Conservation (phyloP, 2,113 vertebrate genomes). For the Tachycineta bicolor region DNA sequence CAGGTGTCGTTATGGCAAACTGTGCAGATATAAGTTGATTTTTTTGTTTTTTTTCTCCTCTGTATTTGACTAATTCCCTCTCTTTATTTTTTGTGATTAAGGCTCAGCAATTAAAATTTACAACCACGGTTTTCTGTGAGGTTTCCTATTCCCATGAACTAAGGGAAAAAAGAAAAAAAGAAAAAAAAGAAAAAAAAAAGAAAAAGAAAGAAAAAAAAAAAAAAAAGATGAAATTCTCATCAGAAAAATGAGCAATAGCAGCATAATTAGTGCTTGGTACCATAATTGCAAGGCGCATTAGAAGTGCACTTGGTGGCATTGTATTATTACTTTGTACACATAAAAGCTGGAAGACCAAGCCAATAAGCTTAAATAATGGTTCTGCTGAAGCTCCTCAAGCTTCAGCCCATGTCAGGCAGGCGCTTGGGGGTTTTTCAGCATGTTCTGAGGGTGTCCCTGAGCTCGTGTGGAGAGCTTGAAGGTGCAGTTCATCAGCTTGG, state of each 20-base stretch:
- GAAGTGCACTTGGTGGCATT: neutral
- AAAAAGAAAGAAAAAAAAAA: neutral
- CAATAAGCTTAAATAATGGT: neutral
- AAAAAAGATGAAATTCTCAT: neutral
- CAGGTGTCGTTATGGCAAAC: neutral
- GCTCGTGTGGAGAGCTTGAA: neutral
- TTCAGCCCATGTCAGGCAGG: neutral
- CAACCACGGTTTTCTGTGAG: neutral
- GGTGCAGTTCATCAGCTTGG: neutral
- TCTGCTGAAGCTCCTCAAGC: neutral
- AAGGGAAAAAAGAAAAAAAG: neutral
- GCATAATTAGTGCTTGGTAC: neutral
- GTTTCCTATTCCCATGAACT: neutral
- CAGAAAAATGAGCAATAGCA: neutral
- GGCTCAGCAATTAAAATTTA: conserved; percentile 35
- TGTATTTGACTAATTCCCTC: neutral
- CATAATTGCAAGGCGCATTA: neutral
- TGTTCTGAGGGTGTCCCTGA: neutral
- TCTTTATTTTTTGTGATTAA: conserved; percentile 23
- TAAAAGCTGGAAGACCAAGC: neutral
- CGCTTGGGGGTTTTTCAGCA: neutral
- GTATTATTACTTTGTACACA: neutral
- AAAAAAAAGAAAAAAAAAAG: neutral
- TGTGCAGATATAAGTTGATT: neutral
- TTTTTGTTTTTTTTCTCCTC: neutral